Evolutionary conservation across 2,888 invertebrate species (phyloP), one percentile per base, ranked within the genome.

Genomic region (Diplolepis rosae): DNA sequence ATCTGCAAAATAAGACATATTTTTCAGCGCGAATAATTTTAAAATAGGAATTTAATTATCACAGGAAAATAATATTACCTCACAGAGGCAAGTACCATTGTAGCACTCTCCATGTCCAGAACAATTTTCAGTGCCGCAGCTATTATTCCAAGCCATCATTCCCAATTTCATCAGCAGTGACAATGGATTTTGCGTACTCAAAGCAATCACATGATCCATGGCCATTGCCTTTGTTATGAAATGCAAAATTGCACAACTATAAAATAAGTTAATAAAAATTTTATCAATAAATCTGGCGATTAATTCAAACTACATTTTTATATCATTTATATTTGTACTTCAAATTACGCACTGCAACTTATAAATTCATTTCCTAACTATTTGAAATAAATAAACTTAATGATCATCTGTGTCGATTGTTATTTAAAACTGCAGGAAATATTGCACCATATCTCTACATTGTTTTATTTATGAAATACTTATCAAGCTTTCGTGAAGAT

Each of bases 101-200:
- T 95, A 92, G 89, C 97, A 97, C 90, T 97, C 97, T 22, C 97
- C 97, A 76, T 95, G 94, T 75, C 96, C 96, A 84, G 95, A 96
- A 90, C 97, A 97, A 89, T 93, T 95, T 82, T 92, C 92, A 71
- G 91, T 91, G 87, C 95, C 95, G 82, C 92, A 92, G 52, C 91
- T 85, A 73, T 84, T 83, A 73, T 87, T 87, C 88, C 88, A 88
- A 50, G 86, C 84, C 88, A 87, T 88, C 83, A 88, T 88, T 35
- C 88, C 85, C 77, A 89, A 86, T 78, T 88, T 87, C 70, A 89
- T 82, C 66, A 89, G 78, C 77, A 89, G 77, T 51, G 89, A 87
- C 76, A 89, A 79, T 79, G 89, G 89, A 86, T 89, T 89, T 80
- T 87, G 88, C 13, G 88, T 87, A 71, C 88, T 88, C 70, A 89